Evolutionary conservation across 2,113 vertebrate genomes (phyloP), one percentile per base, ranked within the genome.

Genomic region (Nansenia antarctica): DNA sequence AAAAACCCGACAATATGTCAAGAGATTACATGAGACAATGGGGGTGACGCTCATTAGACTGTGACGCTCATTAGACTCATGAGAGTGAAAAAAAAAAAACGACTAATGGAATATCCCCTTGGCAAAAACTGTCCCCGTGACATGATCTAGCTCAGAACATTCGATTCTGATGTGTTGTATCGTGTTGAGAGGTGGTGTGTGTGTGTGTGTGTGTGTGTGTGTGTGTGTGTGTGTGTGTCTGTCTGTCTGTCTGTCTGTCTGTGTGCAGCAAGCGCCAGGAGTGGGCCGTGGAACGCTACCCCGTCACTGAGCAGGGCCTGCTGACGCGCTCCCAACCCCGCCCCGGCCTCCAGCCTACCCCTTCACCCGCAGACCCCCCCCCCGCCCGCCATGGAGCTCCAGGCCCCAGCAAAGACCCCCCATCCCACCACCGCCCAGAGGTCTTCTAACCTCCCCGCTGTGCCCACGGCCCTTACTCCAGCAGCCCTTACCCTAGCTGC

Each of bases 281-380:
- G 42, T 83, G 69, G 86, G 95, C 95, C 24, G 0, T 62, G 2
- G 73, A 83, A 18, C 83, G 76, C 7, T 95, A 93, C 52, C 74
- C 86, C 1, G 39, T 92, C 62, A 93, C 92, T 34, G 79, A 92
- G 2, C 74, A 87, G 37, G 94, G 95, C 2, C 87, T 94, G 72
- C 88, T 96, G 39, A 74, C 86, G 69, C 93, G 94, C 76, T 90
- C 88, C 54, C 67, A 68, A 39, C 75, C 82, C 9, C 39, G 9
- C 4, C 63, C n/a, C 31, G n/a, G 62, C 1, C 54, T 3, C 18
- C 45, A 49, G n/a, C n/a, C n/a, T n/a, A n/a, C 59, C n/a, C n/a
- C n/a, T n/a, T n/a, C n/a, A n/a, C n/a, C n/a, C n/a, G n/a, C n/a
- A n/a, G n/a, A n/a, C n/a, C n/a, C n/a, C n/a, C n/a, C n/a, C n/a